Conservation (phyloP, 2,113 vertebrate genomes). For the Zosterops japonicus region DNA sequence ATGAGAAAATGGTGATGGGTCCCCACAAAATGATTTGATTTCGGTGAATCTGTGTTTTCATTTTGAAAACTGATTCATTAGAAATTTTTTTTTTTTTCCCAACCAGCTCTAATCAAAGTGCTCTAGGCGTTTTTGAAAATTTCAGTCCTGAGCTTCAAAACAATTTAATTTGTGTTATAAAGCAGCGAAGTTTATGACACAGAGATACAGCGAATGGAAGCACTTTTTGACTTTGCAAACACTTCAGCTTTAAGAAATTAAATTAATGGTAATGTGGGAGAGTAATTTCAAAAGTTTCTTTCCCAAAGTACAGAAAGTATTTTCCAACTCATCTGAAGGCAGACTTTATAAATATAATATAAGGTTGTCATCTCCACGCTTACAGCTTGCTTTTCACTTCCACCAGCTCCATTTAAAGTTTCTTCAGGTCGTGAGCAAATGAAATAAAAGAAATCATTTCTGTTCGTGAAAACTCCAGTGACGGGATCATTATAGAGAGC, state of each 20-base stretch:
- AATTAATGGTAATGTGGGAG: constrained; percentile 67
- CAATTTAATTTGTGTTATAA: constrained; percentile 35
- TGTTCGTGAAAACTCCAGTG: background rate
- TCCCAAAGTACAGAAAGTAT: constrained; percentile 36
- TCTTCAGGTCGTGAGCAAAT: constrained; percentile 24
- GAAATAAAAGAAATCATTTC: constrained; percentile 30
- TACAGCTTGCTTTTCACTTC: constrained; percentile 24
- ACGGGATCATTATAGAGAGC: constrained; percentile 11
- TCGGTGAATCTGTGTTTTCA: background rate
- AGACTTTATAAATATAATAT: constrained; percentile 67
- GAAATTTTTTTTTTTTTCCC: background rate
- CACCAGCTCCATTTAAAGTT: constrained; percentile 23
- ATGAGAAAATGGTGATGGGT: background rate
- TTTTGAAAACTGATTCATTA: constrained; percentile 37
- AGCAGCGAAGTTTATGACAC: constrained; percentile 11
- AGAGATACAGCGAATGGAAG: constrained; percentile 19
- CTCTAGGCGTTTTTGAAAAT: constrained; percentile 32
- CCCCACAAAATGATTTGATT: background rate
- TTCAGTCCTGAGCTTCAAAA: constrained; percentile 15
- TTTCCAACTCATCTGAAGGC: constrained; percentile 52
- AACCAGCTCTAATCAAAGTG: constrained; percentile 44
- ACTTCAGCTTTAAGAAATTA: constrained; percentile 58
- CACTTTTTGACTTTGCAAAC: constrained; percentile 37
- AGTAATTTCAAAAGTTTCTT: constrained; percentile 67
- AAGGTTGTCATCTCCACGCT: constrained; percentile 48